Percentiles rank a stretch among this genome's conserved stretches.
Evolutionary conservation across 2,797 vertebrate genomes (phyloP).

Genomic region (Pteropus rufus): DNA sequence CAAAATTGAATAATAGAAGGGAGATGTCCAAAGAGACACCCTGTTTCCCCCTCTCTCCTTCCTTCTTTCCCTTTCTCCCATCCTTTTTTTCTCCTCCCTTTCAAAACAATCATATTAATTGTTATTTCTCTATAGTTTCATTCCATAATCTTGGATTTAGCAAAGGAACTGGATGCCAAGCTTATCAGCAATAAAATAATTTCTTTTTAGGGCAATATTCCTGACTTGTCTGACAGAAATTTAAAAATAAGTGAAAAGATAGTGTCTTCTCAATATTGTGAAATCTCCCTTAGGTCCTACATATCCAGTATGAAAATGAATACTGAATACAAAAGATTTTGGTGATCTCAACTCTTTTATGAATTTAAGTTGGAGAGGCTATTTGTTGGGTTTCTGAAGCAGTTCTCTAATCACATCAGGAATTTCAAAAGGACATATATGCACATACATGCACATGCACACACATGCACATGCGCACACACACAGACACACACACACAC

Average conservation of each 20-base stretch:
- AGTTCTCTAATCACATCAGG: not conserved
- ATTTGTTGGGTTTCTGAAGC: not conserved
- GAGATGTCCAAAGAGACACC: not conserved
- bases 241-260: slow-evolving; percentile 3
- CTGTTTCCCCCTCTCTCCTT: not conserved
- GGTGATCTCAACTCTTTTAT: not conserved
- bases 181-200: not conserved
- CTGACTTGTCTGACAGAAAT: not conserved
- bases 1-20: not conserved
- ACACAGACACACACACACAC: not conserved
- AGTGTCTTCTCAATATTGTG: not conserved
- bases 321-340: not conserved
- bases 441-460: rapidly evolving
- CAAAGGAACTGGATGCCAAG: not conserved
- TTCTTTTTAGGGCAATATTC: slow-evolving; percentile 17
- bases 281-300: not conserved
- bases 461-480: not conserved
- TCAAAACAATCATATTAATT: not conserved
- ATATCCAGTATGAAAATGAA: not conserved
- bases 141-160: not conserved
- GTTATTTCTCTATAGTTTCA: not conserved
- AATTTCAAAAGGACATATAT: not conserved
- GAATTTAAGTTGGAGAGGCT: not conserved
- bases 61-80: not conserved
- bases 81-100: not conserved